phyloP scores from a whole-genome alignment of 2,888 invertebrate species.

The Nyleta sp. region DNA sequence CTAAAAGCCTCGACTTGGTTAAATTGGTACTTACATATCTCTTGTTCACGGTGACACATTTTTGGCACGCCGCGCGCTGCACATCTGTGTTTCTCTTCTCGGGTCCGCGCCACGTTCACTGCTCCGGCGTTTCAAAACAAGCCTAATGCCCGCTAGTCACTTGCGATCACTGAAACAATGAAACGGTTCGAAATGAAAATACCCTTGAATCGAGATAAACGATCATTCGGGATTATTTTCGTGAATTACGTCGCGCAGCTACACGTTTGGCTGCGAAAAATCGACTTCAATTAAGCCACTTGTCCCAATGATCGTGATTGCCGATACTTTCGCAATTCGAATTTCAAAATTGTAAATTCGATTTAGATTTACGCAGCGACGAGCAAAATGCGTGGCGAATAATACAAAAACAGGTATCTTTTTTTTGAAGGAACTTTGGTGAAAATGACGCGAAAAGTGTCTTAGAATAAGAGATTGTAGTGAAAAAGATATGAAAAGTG shows the following conservation, averaged over 20 bases:
- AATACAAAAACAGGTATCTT: too few relatives aligned
- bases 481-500: too few relatives aligned
- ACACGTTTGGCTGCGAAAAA: background rate
- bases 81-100: constrained; percentile 70
- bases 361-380: too few relatives aligned
- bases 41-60: constrained; percentile 77
- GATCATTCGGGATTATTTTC: constrained; percentile 3
- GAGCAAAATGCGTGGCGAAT: too few relatives aligned
- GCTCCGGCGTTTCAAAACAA: constrained; percentile 70
- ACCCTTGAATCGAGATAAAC: constrained; percentile 1
- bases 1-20: constrained; percentile 72
- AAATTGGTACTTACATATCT: constrained; percentile 78
- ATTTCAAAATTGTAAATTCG: too few relatives aligned
- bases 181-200: constrained; percentile 28
- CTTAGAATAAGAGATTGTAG: too few relatives aligned
- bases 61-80: constrained; percentile 75
- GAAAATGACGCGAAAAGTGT: too few relatives aligned
- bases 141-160: constrained; percentile 28
- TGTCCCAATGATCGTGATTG: too few relatives aligned
- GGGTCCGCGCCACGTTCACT: constrained; percentile 72
- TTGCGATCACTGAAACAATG: constrained; percentile 38
- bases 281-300: too few relatives aligned
- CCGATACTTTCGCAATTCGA: too few relatives aligned
- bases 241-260: constrained; percentile 1
- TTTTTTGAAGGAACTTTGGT: too few relatives aligned